These are phyloP conservation scores for Myoxocephalus aenaeus DNA, from an alignment of 2,797 vertebrate species.

Conservation along the genomic window DNA sequence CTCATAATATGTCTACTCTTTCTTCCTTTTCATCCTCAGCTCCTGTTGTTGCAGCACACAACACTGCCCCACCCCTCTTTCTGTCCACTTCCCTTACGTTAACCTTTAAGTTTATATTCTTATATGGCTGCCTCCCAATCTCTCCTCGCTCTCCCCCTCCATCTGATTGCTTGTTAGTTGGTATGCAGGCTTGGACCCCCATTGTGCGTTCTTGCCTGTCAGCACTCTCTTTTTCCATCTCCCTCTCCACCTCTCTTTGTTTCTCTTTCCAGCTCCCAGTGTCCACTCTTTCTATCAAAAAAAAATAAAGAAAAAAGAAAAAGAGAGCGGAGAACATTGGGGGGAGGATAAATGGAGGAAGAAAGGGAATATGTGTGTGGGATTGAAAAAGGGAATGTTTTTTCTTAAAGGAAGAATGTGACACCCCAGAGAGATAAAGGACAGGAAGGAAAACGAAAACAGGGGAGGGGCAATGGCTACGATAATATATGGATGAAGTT, in stretches of 20 bases:
- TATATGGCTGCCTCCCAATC: slow-evolving; percentile 42
- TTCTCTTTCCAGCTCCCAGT: slow-evolving; percentile 37
- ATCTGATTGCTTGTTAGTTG: slow-evolving; percentile 81
- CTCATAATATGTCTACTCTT: not conserved
- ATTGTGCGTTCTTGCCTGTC: slow-evolving; percentile 78
- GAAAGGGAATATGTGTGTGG: slow-evolving; percentile 32
- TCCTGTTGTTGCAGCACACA: slow-evolving; percentile 36
- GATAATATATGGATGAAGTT: slow-evolving; percentile 74
- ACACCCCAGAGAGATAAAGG: slow-evolving; percentile 61
- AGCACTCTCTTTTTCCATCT: slow-evolving; percentile 73
- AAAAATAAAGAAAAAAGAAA: slow-evolving; percentile 16
- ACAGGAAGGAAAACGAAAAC: slow-evolving; percentile 36
- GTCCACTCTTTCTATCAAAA: slow-evolving; percentile 45
- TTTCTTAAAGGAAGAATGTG: slow-evolving; percentile 58
- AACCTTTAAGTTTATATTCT: slow-evolving; percentile 55
- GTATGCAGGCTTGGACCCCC: slow-evolving; percentile 77
- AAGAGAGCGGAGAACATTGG: slow-evolving; percentile 21
- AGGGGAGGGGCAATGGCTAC: slow-evolving; percentile 45
- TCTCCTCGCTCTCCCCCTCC: slow-evolving; percentile 49
- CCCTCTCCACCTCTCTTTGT: slow-evolving; percentile 43
- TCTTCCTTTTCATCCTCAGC: slow-evolving; percentile 16
- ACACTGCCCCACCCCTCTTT: slow-evolving; percentile 9
- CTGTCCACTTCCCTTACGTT: slow-evolving; percentile 51
- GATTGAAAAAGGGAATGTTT: slow-evolving; percentile 38
- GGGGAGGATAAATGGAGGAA: slow-evolving; percentile 22